A percentile compares a stretch with the other conserved stretches of the same genome.
Evolutionary conservation across 2,797 vertebrate genomes (phyloP).

Genomic region (Cyprinodon diabolis): DNA sequence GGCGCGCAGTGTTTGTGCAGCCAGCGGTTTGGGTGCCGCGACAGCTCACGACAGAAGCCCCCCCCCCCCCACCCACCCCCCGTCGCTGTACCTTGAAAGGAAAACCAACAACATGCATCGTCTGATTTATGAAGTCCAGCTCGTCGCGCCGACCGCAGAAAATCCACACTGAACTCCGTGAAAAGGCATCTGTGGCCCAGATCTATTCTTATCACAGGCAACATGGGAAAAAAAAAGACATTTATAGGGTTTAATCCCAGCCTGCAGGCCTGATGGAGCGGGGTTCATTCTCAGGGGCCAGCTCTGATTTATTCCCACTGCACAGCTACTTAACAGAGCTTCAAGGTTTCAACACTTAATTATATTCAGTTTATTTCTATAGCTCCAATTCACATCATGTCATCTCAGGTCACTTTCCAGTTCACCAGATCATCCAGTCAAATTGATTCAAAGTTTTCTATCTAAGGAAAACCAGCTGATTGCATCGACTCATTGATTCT

Average conservation of each 20-base stretch:
- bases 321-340: not conserved
- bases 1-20: constrained; percentile 79
- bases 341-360: not conserved
- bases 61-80: constrained; percentile 18
- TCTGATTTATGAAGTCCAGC: constrained; percentile 83
- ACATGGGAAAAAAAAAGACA: constrained; percentile 59
- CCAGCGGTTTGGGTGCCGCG: constrained; percentile 72
- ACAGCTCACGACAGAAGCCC: constrained; percentile 66
- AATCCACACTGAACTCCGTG: constrained; percentile 73
- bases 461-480: too few species aligned
- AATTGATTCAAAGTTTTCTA: too few species aligned
- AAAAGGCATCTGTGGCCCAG: constrained; percentile 80
- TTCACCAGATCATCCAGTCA: too few species aligned
- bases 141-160: constrained; percentile 74
- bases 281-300: constrained; percentile 41
- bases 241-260: constrained; percentile 67
- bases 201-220: constrained; percentile 80
- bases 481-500: too few species aligned
- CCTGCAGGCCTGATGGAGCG: constrained; percentile 46
- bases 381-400: too few species aligned
- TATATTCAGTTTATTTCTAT: too few species aligned
- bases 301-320: not conserved
- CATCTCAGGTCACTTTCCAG: too few species aligned
- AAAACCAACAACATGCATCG: constrained; percentile 78
- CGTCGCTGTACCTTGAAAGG: constrained; percentile 77